phyloP scores from a whole-genome alignment of 2,888 invertebrate genomes.

The Limnephilus lunatus region DNA sequence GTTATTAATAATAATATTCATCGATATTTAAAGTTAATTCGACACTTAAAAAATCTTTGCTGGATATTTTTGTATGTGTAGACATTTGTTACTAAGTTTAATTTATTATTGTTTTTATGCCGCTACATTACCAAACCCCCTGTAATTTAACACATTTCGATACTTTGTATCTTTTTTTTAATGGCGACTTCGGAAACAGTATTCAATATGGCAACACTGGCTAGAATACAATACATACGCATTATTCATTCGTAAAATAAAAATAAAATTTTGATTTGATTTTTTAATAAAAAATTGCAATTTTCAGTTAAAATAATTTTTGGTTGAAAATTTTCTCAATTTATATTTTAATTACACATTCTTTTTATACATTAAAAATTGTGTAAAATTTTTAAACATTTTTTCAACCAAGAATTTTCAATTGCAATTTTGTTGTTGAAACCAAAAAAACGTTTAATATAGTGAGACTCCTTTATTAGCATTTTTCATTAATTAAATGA shows the following conservation, averaged over 20 bases:
- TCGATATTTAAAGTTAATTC: conserved; percentile 48
- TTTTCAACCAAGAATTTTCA: not conserved
- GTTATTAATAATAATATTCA: not conserved
- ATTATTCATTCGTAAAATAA: not conserved
- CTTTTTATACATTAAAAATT: not conserved
- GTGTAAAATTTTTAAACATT: not conserved
- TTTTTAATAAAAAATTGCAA: not conserved
- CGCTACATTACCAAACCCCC: not conserved
- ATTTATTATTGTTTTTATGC: not conserved
- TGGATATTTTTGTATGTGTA: conserved; percentile 32
- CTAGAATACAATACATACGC: not conserved
- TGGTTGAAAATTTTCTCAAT: not conserved
- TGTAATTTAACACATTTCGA: not conserved
- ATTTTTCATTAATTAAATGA: not conserved
- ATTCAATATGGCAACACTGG: conserved; percentile 13
- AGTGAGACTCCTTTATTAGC: not conserved
- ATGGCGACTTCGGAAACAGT: not conserved
- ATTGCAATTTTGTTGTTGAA: not conserved
- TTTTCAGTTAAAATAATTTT: not conserved
- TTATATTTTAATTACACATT: not conserved
- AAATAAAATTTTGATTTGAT: not conserved
- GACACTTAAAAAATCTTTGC: conserved; percentile 53
- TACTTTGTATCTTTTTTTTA: not conserved
- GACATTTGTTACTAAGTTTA: conserved; percentile 2
- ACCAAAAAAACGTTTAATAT: not conserved